Evolutionary conservation across 2,113 vertebrate genomes (phyloP), one percentile per base, ranked within the genome.

Genomic region (Acanthochromis polyacanthus): DNA sequence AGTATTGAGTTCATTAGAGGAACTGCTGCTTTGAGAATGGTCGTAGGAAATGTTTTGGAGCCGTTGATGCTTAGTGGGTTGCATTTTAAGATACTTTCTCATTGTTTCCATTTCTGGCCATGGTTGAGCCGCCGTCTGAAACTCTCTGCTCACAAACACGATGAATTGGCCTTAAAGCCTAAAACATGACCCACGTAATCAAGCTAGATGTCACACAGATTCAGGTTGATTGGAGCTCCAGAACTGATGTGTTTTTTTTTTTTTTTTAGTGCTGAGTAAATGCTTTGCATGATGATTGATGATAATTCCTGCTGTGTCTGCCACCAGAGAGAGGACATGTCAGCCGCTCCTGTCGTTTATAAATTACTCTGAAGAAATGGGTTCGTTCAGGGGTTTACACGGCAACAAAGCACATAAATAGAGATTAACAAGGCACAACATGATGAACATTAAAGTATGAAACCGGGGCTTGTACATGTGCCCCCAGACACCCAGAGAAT

Each of bases 361-460:
- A 64, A 71, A 52, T 64, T 19, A 36, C 52, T 58, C 52, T n/a
- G 36, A 64, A 46, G 46, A 45, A 51, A 78, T 36, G 1, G 38
- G 20, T 43, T 30, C 10, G 10, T 51, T 57, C 16, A 15, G 40
- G 22, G 30, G 25, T 46, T 55, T 65, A 6, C 48, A 43, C 40
- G 14, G 40, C 40, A 43, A 43, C 40, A 43, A 43, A 15, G 40
- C 40, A 43, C 40, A 14, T 43, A 43, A 43, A 43, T 15, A 43
- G 40, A 43, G 40, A n/a, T 57, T 16, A 17, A 53, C 16, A 40
- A 74, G 25, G 48, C 57, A 56, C 12, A 56, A 38, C 15, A 23
- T 32, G 3, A 50, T 32, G 8, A 60, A 23, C 48, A 56, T n/a
- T 67, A 38, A 22, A 25, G 1, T 50, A 10, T 61, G 40, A 57